Conservation (phyloP, 2,113 vertebrate species). For the Atractosteus spatula region DNA sequence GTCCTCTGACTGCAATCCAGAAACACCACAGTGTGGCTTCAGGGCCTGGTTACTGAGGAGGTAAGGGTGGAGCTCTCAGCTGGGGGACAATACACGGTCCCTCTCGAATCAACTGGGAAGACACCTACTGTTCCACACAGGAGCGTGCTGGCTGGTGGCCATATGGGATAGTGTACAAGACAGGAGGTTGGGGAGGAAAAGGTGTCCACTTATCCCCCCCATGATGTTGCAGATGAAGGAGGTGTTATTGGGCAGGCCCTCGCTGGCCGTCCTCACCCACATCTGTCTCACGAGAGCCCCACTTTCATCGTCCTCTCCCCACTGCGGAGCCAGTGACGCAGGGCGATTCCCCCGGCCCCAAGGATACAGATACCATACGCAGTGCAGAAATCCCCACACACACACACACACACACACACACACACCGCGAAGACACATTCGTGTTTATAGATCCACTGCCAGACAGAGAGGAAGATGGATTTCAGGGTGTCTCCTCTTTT, state of each 20-base stretch:
- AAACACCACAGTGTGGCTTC: too few species aligned
- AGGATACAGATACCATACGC: too few species aligned
- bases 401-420: not conserved
- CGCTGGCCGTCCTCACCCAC: not conserved
- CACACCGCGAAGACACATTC: not conserved
- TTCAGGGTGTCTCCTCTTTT: slow-evolving; percentile 7
- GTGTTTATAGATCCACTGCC: slow-evolving; percentile 21
- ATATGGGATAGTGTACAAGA: not conserved
- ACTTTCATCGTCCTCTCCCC: slow-evolving; percentile 18
- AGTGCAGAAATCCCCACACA: not conserved
- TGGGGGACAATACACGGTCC: too few species aligned
- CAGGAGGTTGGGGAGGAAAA: slow-evolving; percentile 1
- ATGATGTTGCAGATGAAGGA: too few species aligned
- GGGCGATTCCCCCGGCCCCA: not conserved
- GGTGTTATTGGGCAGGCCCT: too few species aligned
- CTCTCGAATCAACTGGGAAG: too few species aligned
- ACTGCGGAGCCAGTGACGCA: not conserved
- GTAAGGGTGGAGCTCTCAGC: too few species aligned
- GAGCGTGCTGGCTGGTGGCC: not conserved
- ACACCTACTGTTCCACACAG: too few species aligned
- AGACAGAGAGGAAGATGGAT: not conserved
- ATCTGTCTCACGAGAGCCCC: not conserved
- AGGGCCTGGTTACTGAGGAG: too few species aligned
- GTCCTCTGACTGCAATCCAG: too few species aligned
- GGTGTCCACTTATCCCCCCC: not conserved